Percentiles rank a stretch among this genome's conserved stretches.
Conservation (phyloP, 2,888 invertebrate genomes). For the Pelosia muscerda region DNA sequence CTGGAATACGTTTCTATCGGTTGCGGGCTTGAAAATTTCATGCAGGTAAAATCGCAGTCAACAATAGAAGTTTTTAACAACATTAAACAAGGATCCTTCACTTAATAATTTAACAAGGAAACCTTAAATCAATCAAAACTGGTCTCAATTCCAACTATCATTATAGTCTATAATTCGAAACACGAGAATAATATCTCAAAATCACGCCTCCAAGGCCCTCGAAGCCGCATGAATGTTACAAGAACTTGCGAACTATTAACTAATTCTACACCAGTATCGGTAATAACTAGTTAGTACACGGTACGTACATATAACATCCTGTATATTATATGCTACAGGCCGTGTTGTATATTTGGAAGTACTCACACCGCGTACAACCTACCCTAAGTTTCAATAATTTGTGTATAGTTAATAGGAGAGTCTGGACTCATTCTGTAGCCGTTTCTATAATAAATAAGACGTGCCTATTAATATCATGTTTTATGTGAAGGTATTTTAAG, state of each 20-base stretch:
- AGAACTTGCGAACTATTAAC: conserved; percentile 40
- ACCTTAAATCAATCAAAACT: not conserved
- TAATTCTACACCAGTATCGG: conserved; percentile 41
- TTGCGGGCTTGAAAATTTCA: too few relatives aligned
- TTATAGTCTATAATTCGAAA: conserved; percentile 4
- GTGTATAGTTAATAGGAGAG: too few relatives aligned
- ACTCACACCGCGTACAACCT: not conserved
- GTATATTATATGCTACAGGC: not conserved
- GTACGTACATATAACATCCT: not conserved
- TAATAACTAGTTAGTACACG: conserved; percentile 36
- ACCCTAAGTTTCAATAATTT: not conserved
- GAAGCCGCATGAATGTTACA: conserved; percentile 41
- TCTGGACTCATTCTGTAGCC: too few relatives aligned
- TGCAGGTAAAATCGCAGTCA: too few relatives aligned
- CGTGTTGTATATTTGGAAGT: not conserved
- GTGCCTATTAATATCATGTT: not conserved
- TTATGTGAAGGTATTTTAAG: too few relatives aligned
- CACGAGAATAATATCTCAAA: conserved; percentile 14
- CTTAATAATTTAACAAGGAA: not conserved
- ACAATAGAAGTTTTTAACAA: not conserved
- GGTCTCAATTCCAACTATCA: not conserved
- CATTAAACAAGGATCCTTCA: not conserved
- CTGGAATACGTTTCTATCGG: too few relatives aligned
- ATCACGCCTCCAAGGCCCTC: conserved; percentile 27
- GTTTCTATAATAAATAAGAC: too few relatives aligned